Conservation (phyloP, 2,113 vertebrate genomes). For the Oriolus oriolus region DNA sequence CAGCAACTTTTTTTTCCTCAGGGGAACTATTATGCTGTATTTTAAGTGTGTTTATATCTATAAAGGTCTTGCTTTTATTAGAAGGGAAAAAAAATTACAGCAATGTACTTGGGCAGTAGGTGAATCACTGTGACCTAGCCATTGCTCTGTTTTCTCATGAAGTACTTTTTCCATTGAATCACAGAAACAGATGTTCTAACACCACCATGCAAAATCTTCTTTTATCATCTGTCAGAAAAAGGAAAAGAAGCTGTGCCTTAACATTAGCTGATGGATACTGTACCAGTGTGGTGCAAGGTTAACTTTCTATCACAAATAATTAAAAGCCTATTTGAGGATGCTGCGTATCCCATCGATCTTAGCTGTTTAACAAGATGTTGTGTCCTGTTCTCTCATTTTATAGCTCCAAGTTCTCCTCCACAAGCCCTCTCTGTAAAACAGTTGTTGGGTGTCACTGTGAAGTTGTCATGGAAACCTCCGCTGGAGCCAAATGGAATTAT, state of each 20-base stretch:
- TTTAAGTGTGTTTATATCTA: slow-evolving; percentile 48
- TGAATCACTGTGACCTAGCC: slow-evolving; percentile 65
- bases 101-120: slow-evolving; percentile 52
- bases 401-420: slow-evolving; percentile 90
- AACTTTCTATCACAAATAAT: slow-evolving; percentile 30
- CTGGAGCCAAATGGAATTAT: slow-evolving; percentile 91
- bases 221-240: slow-evolving; percentile 70
- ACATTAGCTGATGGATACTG: not conserved
- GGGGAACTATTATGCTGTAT: not conserved
- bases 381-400: slow-evolving; percentile 48
- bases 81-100: not conserved
- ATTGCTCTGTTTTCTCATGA: slow-evolving; percentile 75
- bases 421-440: slow-evolving; percentile 82
- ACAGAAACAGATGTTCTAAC: slow-evolving; percentile 79
- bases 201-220: slow-evolving; percentile 75
- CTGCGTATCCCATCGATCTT: not conserved
- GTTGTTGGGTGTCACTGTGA: slow-evolving; percentile 87
- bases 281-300: not conserved
- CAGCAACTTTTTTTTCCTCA: slow-evolving; percentile 19
- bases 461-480: slow-evolving; percentile 91
- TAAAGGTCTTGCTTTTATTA: slow-evolving; percentile 62
- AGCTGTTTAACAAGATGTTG: slow-evolving; percentile 42
- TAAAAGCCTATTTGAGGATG: not conserved
- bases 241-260: slow-evolving; percentile 50
- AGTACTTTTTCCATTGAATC: slow-evolving; percentile 76